Conservation (phyloP, 2,797 vertebrate species). For the Pitangus sulphuratus region DNA sequence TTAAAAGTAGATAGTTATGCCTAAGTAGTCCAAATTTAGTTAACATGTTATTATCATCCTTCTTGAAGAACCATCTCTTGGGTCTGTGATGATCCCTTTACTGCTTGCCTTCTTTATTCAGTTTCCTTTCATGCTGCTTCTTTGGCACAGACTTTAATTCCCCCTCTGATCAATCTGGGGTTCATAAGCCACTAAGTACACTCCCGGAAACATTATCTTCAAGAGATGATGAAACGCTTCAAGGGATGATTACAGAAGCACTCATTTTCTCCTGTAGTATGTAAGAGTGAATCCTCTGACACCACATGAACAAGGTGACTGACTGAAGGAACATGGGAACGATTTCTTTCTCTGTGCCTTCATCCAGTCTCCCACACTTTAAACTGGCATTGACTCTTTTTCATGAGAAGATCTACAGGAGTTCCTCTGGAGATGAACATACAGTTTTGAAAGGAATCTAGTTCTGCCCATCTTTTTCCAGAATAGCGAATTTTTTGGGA, state of each 20-base stretch:
- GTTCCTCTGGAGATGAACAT: neutral
- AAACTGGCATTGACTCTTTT: neutral
- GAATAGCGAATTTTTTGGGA: neutral
- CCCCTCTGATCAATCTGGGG: neutral
- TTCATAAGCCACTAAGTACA: slow-evolving; percentile 5
- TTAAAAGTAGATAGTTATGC: neutral
- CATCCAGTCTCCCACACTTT: neutral
- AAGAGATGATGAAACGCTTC: slow-evolving; percentile 27
- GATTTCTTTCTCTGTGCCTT: neutral
- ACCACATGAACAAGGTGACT: neutral
- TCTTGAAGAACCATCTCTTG: neutral
- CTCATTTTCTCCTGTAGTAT: neutral
- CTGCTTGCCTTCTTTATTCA: neutral
- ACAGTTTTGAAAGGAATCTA: neutral
- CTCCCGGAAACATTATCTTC: slow-evolving; percentile 14
- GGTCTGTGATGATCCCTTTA: neutral
- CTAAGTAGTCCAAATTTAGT: neutral
- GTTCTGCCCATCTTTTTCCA: neutral
- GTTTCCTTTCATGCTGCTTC: neutral
- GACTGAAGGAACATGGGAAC: neutral
- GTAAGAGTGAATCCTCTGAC: neutral
- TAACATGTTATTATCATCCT: neutral
- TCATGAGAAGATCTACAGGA: neutral
- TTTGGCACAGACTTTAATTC: neutral
- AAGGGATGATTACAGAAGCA: slow-evolving; percentile 20